Base-by-base conservation (phyloP, 2,113 vertebrate genomes). In the Sceloporus tristichus region DNA sequence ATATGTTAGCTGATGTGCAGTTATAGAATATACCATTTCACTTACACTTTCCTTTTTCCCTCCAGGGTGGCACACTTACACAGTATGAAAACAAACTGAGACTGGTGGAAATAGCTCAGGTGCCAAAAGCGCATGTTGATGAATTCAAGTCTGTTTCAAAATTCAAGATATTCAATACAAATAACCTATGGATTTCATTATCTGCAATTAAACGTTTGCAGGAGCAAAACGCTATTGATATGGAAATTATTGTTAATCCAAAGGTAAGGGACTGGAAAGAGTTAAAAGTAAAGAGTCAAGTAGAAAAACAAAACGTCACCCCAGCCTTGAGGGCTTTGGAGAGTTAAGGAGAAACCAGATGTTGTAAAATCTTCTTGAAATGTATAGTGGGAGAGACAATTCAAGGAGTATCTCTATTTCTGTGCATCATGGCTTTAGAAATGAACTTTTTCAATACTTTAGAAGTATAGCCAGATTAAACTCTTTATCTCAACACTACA, bases 81-180 rank as follows among this genome's bases (percentile, higher is more conserved):
- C 97, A 99, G 59, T 99, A 99, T 0, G 98, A 99, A 66, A 98
- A 98, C 14, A 99, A 99, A 91, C 96, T 99, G 95, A 97, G 99
- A 77, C 96, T 99, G 94, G 97, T 99, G 93, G 99, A 99, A 97
- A 99, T 99, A 25, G 99, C 99, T 83, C 99, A 99, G 95, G 99
- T 99, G 84, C 99, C 99, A 73, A 99, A 98, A 96, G 96, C 98
- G 19, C 98, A 99, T 0, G 99, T 99, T 34, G 99, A 99, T 90
- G 99, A 99, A 87, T 99, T 99, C 96, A 99, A 99, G 93, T 99
- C 99, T 0, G 98, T 99, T 85, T 98, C 98, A 19, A 99, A 99
- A 95, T 99, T 99, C 95, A 99, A 99, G 97, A 99, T 99, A 95
- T 99, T 99, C 96, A 99, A 99, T 88, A 99, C 99, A 93, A 99